Conservation (phyloP, 2,888 invertebrate species). For the Flexamia atlantica region DNA sequence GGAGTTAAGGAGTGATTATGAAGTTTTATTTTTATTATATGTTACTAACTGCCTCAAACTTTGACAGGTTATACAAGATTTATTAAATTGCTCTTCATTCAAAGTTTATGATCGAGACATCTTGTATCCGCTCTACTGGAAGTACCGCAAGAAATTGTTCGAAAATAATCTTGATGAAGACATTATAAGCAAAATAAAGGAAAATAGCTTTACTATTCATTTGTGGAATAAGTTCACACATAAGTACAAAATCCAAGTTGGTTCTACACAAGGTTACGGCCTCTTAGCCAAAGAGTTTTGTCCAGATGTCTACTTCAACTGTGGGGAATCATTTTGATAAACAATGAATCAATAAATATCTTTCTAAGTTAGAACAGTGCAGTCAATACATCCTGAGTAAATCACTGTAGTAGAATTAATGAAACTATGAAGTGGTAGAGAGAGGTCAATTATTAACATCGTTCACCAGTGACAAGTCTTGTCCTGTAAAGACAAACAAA, state of each 20-base stretch:
- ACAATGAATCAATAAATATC: background rate
- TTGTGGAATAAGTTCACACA: background rate
- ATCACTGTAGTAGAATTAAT: too few relatives aligned
- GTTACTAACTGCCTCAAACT: too few relatives aligned
- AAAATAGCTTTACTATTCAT: background rate
- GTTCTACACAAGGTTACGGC: constrained; percentile 6
- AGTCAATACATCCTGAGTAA: too few relatives aligned
- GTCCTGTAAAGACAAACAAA: too few relatives aligned
- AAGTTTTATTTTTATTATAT: too few relatives aligned
- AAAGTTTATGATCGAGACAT: background rate
- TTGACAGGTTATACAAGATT: background rate
- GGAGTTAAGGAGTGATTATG: too few relatives aligned
- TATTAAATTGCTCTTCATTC: background rate
- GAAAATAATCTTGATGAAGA: background rate
- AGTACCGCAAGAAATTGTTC: background rate
- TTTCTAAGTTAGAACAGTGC: too few relatives aligned
- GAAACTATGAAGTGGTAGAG: too few relatives aligned
- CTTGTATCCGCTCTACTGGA: background rate
- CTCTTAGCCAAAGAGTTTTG: constrained; percentile 14
- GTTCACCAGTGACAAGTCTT: too few relatives aligned
- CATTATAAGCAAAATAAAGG: background rate
- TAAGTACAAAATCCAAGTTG: background rate
- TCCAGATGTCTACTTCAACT: constrained; percentile 1
- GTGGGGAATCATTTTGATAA: constrained; percentile 6
- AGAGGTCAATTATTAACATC: too few relatives aligned